A percentile compares a stretch with the other conserved stretches of the same genome.
These are phyloP conservation scores for Archivesica marissinica DNA, from an alignment of 1,140 invertebrate genomes.

Conservation along the genomic window DNA sequence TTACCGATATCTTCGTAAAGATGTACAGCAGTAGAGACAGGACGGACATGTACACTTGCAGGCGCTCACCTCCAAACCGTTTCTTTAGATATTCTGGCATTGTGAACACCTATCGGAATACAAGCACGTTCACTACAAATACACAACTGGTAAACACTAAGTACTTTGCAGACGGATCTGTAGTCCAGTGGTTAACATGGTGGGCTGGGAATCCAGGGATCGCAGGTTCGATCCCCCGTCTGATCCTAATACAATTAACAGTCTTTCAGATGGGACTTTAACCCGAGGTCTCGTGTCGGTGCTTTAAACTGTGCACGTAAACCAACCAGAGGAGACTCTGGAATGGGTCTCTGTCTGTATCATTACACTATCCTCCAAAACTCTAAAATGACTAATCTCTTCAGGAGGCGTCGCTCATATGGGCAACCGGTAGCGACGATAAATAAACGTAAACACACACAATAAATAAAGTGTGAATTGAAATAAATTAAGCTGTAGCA, in stretches of 20 bases:
- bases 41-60: slow-evolving; percentile 86
- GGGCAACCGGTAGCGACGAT: background rate
- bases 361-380: background rate
- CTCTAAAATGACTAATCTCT: background rate
- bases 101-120: slow-evolving; percentile 85
- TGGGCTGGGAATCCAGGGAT: background rate
- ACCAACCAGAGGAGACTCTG: too few species aligned
- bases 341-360: background rate
- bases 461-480: background rate
- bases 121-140: background rate
- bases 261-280: too few species aligned
- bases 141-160: background rate
- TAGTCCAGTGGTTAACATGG: background rate
- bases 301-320: too few species aligned
- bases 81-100: slow-evolving; percentile 87
- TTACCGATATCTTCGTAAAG: slow-evolving; percentile 88
- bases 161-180: background rate
- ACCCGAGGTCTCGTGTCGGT: too few species aligned
- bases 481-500: background rate
- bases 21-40: slow-evolving; percentile 87
- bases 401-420: background rate
- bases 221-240: too few species aligned
- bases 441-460: background rate
- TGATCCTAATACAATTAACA: too few species aligned
- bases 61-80: slow-evolving; percentile 87